phyloP scores from a whole-genome alignment of 1,140 invertebrate genomes.

The Zaprionus davidi region DNA sequence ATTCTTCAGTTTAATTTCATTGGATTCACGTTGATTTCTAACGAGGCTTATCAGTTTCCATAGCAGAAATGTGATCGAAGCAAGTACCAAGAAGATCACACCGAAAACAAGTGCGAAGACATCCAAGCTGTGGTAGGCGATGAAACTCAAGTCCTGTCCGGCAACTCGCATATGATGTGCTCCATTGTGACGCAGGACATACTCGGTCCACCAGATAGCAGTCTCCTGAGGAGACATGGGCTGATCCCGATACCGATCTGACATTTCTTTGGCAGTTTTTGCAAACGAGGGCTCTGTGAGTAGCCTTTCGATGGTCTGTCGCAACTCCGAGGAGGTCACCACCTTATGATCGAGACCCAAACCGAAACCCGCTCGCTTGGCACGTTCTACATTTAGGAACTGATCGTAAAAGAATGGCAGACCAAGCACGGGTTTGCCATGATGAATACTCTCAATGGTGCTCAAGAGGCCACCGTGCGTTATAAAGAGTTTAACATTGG shows the following conservation, averaged over 20 bases:
- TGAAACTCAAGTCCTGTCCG: constrained; percentile 67
- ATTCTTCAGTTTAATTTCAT: constrained; percentile 22
- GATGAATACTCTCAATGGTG: constrained; percentile 89
- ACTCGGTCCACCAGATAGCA: constrained; percentile 89
- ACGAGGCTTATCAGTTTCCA: constrained; percentile 6
- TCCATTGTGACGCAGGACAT: constrained; percentile 86
- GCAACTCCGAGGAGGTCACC: constrained; percentile 80
- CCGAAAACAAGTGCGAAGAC: constrained; percentile 50
- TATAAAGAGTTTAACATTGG: constrained; percentile 89
- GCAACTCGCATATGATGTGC: constrained; percentile 69
- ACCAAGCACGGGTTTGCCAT: constrained; percentile 89
- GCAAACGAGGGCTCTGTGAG: constrained; percentile 77
- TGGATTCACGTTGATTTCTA: not conserved
- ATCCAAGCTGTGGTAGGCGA: constrained; percentile 86
- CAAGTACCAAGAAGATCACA: constrained; percentile 3
- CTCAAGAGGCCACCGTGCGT: constrained; percentile 90
- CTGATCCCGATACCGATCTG: constrained; percentile 86
- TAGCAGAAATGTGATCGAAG: not conserved
- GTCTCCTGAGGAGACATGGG: constrained; percentile 87
- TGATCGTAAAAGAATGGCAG: constrained; percentile 89
- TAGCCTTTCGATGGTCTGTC: constrained; percentile 70
- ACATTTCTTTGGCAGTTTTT: constrained; percentile 85
- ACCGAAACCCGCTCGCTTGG: constrained; percentile 85
- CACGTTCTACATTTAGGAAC: constrained; percentile 85
- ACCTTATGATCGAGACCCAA: constrained; percentile 76